Base-by-base conservation (phyloP, 1,140 invertebrate species). In the Ceratina japonica region DNA sequence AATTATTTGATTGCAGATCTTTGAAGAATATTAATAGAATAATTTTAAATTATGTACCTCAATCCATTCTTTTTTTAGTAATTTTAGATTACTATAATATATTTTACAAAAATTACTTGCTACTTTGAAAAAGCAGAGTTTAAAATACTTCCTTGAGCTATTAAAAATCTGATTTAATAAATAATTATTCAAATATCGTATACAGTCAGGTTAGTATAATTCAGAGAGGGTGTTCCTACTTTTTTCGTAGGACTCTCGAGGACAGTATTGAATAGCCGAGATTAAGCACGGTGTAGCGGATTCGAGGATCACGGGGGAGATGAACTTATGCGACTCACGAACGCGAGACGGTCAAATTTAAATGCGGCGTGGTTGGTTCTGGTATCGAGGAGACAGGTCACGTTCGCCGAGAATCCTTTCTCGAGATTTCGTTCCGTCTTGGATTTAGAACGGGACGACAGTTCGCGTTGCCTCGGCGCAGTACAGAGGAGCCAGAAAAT, bases 271-370 rank as follows among this genome's bases (percentile, higher is more conserved):
- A 65, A 78, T 31, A 68, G 37, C 37, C 52, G 59, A 78, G 68
- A 78, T 78, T 78, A 70, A 79, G 20, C 71, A 22, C 66, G 58
- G 66, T 82, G 84, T 84, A 87, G 86, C 75, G 44, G 73, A 87
- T 82, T 84, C 73, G 59, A 31, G 71, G 62, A 64, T 74, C 75
- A 54, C 58, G 66, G 56, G 31, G 49, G 24, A 31, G 81, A 84
- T 73, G 74, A 70, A 81, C 71, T 77, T 85, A 85, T 85, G 83
- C 84, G 52, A 59, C 79, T 85, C 84, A 85, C 84, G 83, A 84
- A 80, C 80, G 75, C 62, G 68, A 58, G 71, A 24, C 75, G 76
- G 68, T 82, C 75, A 85, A 82, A 85, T 85, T 85, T 85, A 85
- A 85, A 85, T 85, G 75, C 75, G 66, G n/a, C 75, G 71, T 71